Evolutionary conservation across 1,140 invertebrate species (phyloP), one percentile per base, ranked within the genome.

Genomic region (Bombus sibiricus): DNA sequence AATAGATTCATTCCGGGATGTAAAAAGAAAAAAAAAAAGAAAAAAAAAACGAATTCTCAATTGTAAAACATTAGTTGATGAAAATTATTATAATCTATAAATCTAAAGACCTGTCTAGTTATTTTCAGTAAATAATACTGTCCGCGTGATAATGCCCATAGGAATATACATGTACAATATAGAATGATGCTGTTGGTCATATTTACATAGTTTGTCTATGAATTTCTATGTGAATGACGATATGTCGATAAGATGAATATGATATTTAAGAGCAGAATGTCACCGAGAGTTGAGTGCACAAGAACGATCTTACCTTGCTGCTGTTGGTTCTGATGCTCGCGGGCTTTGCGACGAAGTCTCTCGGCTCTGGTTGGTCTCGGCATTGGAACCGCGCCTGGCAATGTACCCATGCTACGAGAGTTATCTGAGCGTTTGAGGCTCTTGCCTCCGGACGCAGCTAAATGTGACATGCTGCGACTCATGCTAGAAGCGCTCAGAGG

Each of bases 391-490:
- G 92, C 92, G 89, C 94, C 94, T 83, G 94, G 94, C 88, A 95
- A 92, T 79, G 92, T 95, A 89, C 95, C 94, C 95, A 96, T 96
- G 94, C 96, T 96, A 93, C 95, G 95, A 85, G 95, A 95, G 88
- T 95, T 95, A 92, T 95, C 95, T 83, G 93, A 93, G 81, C 95
- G 94, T 78, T 94, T 95, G 81, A 95, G 93, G 81, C 90, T 91
- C 89, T 93, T 94, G 86, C 66, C 78, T 34, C 89, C 93, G 91
- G 92, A 92, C 90, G 94, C 96, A 93, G 96, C 96, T 92, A 97
- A 94, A 91, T 97, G 96, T 92, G 96, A 97, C 96, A 97, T 97
- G 95, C 97, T 97, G 93, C 96, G 96, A 92, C 96, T 97, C 96
- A 96, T 96, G 88, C 95, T 96, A 93, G 94, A 94, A 93, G 94